Conservation (phyloP, 2,888 invertebrate species). For the Cremastinae sp. region DNA sequence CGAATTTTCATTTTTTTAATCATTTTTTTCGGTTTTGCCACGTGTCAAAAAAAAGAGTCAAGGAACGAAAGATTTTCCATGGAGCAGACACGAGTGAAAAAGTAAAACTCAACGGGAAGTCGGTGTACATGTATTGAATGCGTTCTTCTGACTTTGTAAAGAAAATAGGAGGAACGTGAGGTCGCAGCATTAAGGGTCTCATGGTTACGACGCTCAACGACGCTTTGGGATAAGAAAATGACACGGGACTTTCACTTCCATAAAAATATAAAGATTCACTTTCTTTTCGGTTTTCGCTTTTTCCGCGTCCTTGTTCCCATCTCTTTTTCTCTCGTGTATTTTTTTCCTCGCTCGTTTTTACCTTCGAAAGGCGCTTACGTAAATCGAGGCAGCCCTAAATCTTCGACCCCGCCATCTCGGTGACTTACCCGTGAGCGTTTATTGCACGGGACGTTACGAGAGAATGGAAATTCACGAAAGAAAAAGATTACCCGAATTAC, state of each 20-base stretch:
- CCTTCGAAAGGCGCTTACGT: slow-evolving; percentile 70
- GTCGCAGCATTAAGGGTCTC: slow-evolving; percentile 64
- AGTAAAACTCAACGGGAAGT: slow-evolving; percentile 75
- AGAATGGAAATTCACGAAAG: slow-evolving; percentile 59
- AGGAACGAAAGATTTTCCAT: slow-evolving; percentile 53
- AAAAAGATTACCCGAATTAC: slow-evolving; percentile 51
- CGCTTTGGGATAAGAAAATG: slow-evolving; percentile 61
- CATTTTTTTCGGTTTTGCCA: not conserved
- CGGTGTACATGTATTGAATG: slow-evolving; percentile 51
- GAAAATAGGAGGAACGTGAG: slow-evolving; percentile 72
- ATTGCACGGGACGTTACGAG: slow-evolving; percentile 36
- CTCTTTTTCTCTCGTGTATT: slow-evolving; percentile 18
- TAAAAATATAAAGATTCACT: slow-evolving; percentile 76
- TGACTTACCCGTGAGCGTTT: slow-evolving; percentile 63
- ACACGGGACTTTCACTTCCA: slow-evolving; percentile 77
- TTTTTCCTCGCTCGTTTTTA: slow-evolving; percentile 27
- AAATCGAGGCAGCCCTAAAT: slow-evolving; percentile 74
- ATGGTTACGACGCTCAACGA: slow-evolving; percentile 71
- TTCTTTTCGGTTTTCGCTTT: slow-evolving; percentile 53
- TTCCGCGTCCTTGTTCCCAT: not conserved
- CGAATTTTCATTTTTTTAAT: slow-evolving; percentile 5
- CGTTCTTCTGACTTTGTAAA: slow-evolving; percentile 73
- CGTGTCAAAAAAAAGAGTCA: slow-evolving; percentile 45
- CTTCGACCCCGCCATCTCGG: slow-evolving; percentile 66
- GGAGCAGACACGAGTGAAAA: slow-evolving; percentile 63